These are phyloP conservation scores for Liolophura sinensis DNA, from an alignment of 1,140 invertebrate genomes.

Conservation along the genomic window DNA sequence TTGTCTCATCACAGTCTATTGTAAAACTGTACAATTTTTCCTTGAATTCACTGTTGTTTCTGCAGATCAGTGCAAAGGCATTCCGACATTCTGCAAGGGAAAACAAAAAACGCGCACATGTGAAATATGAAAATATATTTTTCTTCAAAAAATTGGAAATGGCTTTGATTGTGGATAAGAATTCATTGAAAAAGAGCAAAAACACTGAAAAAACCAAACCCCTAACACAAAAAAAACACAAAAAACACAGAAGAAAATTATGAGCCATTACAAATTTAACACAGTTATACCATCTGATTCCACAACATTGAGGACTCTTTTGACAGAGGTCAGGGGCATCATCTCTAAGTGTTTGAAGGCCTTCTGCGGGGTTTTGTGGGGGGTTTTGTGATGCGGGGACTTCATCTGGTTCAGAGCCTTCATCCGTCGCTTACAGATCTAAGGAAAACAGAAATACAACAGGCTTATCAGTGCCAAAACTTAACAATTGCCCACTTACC, in stretches of 20 bases:
- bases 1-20: conserved; percentile 70
- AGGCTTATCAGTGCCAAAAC: too few relatives aligned
- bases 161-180: too few relatives aligned
- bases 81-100: conserved; percentile 76
- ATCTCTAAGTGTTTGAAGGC: conserved; percentile 90
- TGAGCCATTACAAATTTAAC: conserved; percentile 27
- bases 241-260: neutral
- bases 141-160: too few relatives aligned
- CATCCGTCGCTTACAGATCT: conserved; percentile 78
- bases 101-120: conserved; percentile 15
- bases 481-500: too few relatives aligned
- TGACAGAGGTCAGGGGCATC: conserved; percentile 83
- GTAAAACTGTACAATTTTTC: conserved; percentile 87
- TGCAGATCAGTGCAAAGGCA: conserved; percentile 75
- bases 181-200: conserved; percentile 3
- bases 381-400: conserved; percentile 32
- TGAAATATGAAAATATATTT: too few relatives aligned
- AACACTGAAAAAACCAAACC: conserved; percentile 18
- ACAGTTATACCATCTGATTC: conserved; percentile 86
- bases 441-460: conserved; percentile 7
- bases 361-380: conserved; percentile 68
- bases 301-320: conserved; percentile 85
- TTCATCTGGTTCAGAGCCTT: conserved; percentile 25
- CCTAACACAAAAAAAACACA: neutral
- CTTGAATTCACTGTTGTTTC: conserved; percentile 79